These are phyloP conservation scores for Ictalurus punctatus DNA, from an alignment of 2,113 vertebrate species.

Conservation along the genomic window DNA sequence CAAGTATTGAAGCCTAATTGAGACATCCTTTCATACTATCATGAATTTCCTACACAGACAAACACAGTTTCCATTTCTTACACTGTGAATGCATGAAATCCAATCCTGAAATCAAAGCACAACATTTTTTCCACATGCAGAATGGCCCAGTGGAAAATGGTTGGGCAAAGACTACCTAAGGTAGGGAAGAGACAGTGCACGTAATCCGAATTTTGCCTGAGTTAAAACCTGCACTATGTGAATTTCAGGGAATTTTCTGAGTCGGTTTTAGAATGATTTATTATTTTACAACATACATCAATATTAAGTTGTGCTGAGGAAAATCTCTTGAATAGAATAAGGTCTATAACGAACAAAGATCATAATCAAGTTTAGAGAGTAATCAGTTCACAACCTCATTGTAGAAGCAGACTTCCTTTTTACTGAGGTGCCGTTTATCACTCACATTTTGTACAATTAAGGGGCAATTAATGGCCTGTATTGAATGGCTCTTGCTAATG, in stretches of 20 bases:
- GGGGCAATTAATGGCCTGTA: constrained; percentile 48
- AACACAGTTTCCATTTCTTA: not conserved
- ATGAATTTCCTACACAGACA: not conserved
- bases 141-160: not conserved
- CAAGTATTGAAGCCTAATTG: not conserved
- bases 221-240: not conserved
- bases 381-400: not conserved
- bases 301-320: not conserved
- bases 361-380: not conserved
- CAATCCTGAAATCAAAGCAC: constrained; percentile 9
- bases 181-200: not conserved
- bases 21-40: not conserved
- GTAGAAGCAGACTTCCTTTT: constrained; percentile 3
- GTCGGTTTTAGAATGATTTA: not conserved
- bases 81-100: not conserved
- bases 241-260: not conserved
- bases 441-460: constrained; percentile 41
- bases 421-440: constrained; percentile 38
- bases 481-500: constrained; percentile 36
- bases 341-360: constrained; percentile 1
- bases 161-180: not conserved
- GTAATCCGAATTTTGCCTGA: not conserved
- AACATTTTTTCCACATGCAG: not conserved
- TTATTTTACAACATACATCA: not conserved
- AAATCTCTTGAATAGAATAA: not conserved